Evolutionary conservation across 2,888 invertebrate species (phyloP), one percentile per base, ranked within the genome.

Genomic region (Callosobruchus maculatus): DNA sequence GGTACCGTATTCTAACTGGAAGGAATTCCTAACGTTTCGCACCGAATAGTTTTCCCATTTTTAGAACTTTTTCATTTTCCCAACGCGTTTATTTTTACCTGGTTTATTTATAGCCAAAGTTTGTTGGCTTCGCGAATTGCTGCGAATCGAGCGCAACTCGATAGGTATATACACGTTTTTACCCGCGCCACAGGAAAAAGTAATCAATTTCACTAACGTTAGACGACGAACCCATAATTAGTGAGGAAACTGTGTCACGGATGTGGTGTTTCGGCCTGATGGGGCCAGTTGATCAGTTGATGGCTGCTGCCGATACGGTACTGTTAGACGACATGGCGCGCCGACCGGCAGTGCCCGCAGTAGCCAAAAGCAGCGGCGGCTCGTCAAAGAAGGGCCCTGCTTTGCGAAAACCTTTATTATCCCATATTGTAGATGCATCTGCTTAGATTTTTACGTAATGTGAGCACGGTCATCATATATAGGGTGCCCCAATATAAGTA

Each of bases 221-320:
- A 73, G 74, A 73, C 72, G 71, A 74, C 72, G 71, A 74, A 26
- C 72, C 70, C 72, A 71, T 77, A 73, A 77, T 77, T 73, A 76
- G 72, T 69, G 73, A 49, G 49, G 49, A 76, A 76, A 75, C 77
- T 72, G 75, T 77, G 77, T 74, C 77, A 74, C 71, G 74, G 73
- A 74, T 73, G 70, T 72, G 74, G 74, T 13, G 49, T 18, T 49
- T 30, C 72, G 71, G 68, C n/a, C n/a, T n/a, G n/a, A n/a, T 77
- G 72, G 67, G 21, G 26, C 49, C 71, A 26, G 21, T 22, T n/a
- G 66, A 18, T 21, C 68, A 21, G 21, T 20, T 9, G 68, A 20
- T 66, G 70, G 71, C 73, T 71, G 26, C 26, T 2, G 26, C 7
- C 26, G 26, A 26, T 26, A 26, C 13, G 49, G 49, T 49, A 49